Evolutionary conservation across 2,797 vertebrate species (phyloP).

Genomic region (Squalus acanthias): DNA sequence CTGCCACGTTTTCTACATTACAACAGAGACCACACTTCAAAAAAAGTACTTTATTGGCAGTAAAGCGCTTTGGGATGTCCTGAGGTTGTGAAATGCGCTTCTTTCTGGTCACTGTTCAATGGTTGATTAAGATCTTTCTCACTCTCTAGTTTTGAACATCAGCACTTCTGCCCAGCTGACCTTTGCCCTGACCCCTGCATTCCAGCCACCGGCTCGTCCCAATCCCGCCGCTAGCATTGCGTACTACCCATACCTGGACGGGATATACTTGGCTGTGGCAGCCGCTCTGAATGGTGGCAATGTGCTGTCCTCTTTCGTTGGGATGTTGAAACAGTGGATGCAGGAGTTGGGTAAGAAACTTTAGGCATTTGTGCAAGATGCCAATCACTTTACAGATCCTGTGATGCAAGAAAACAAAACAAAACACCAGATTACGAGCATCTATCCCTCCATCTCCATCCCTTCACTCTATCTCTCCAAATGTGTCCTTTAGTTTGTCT

Average conservation of each 20-base stretch:
- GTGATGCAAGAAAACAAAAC: background rate
- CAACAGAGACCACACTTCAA: too few relatives aligned
- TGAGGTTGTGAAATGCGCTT: too few relatives aligned
- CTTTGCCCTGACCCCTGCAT: conserved; percentile 70
- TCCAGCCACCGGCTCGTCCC: conserved; percentile 66
- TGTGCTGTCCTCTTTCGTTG: conserved; percentile 75
- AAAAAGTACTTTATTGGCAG: too few relatives aligned
- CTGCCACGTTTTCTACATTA: too few relatives aligned
- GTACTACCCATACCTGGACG: conserved; percentile 83
- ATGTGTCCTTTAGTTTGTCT: background rate
- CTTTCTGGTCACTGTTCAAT: background rate
- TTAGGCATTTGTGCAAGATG: background rate
- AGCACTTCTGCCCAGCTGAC: conserved; percentile 89
- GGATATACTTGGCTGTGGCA: conserved; percentile 79
- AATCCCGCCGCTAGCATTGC: conserved; percentile 64
- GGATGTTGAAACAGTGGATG: conserved; percentile 76
- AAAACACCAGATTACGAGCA: background rate
- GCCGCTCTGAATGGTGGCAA: conserved; percentile 94
- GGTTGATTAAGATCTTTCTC: background rate
- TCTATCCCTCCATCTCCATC: background rate
- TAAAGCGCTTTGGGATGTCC: too few relatives aligned
- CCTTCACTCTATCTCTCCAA: background rate
- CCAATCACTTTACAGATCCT: background rate
- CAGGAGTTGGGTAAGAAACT: conserved; percentile 72
- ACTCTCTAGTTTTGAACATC: conserved; percentile 78